phyloP scores from a whole-genome alignment of 1,140 invertebrate species.

The Nomia melanderi region DNA sequence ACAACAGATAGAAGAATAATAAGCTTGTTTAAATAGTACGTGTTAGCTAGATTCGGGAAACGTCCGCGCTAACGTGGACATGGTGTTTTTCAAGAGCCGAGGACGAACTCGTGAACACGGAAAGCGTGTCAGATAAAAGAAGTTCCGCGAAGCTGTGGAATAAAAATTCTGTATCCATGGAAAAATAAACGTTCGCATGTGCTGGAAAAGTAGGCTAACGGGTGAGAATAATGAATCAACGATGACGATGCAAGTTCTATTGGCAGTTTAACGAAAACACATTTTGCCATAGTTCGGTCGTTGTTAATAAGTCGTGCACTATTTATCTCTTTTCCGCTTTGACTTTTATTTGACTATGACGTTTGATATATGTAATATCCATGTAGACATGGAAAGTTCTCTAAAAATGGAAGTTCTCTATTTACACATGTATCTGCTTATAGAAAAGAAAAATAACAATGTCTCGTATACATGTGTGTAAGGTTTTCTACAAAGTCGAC shows the following conservation, averaged over 20 bases:
- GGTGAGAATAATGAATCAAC: constrained; percentile 7
- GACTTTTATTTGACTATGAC: too few relatives aligned
- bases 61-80: constrained; percentile 3
- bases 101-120: neutral
- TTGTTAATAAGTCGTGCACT: too few relatives aligned
- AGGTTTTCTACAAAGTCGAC: too few relatives aligned
- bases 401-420: too few relatives aligned
- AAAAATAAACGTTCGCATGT: neutral
- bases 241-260: constrained; percentile 24
- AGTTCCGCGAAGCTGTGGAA: neutral
- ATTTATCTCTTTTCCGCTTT: too few relatives aligned
- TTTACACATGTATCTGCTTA: too few relatives aligned
- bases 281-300: constrained; percentile 32
- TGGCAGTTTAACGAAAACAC: constrained; percentile 45
- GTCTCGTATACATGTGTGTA: too few relatives aligned
- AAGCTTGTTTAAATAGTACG: constrained; percentile 22
- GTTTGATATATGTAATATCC: too few relatives aligned
- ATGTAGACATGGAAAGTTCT: too few relatives aligned
- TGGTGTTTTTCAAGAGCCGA: neutral
- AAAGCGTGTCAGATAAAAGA: neutral
- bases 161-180: constrained; percentile 16
- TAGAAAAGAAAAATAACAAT: too few relatives aligned
- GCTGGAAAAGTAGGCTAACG: neutral
- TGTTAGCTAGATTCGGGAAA: neutral
- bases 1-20: constrained; percentile 12